A percentile compares a stretch with the other conserved stretches of the same genome.
Conservation (phyloP, 2,797 vertebrate genomes). For the Gymnothorax reevesii region DNA sequence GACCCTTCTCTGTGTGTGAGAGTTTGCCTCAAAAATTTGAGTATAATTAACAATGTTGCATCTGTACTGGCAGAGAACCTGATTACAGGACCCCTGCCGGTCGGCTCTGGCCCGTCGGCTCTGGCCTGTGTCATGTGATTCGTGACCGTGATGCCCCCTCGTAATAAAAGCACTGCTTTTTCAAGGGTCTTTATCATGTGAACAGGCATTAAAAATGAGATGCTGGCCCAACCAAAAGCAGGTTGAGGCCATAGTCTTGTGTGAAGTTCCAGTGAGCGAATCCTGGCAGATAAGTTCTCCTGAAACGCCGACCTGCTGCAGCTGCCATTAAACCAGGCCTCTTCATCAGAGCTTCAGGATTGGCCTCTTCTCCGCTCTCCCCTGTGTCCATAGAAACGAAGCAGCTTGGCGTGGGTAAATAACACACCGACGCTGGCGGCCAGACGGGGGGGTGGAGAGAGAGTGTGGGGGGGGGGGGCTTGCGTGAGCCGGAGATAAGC, state of each 20-base stretch:
- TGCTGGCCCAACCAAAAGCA: background rate
- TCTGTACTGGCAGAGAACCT: no score
- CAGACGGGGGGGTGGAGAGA: background rate
- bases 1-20: no score
- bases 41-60: no score
- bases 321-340: background rate
- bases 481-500: background rate
- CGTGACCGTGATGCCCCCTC: no score
- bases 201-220: background rate
- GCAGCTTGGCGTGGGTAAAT: background rate
- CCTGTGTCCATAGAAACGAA: constrained; percentile 18
- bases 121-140: no score
- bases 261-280: background rate
- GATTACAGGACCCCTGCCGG: no score
- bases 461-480: no score
- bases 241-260: background rate
- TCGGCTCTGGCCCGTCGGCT: no score
- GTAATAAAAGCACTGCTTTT: no score
- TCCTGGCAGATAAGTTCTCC: background rate
- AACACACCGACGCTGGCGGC: background rate
- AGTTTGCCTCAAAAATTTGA: no score
- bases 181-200: background rate
- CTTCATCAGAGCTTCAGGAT: background rate
- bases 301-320: background rate
- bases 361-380: background rate